These are phyloP conservation scores for Grapholita molesta DNA, from an alignment of 1,140 invertebrate genomes.

Conservation along the genomic window DNA sequence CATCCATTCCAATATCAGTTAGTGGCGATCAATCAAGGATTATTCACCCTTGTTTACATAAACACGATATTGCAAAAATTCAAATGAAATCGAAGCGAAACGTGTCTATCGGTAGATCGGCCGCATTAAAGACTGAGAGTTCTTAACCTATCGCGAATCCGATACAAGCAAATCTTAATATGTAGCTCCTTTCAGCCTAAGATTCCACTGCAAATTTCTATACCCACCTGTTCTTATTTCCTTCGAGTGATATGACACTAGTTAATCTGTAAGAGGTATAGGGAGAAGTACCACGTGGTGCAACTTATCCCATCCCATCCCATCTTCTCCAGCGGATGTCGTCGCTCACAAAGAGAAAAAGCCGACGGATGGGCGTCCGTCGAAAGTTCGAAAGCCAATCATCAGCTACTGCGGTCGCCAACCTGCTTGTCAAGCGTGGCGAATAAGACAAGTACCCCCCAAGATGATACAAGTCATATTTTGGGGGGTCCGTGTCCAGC, in stretches of 20 bases:
- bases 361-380: no score
- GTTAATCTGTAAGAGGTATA: not conserved
- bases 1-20: not conserved
- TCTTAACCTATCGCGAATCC: slow-evolving; percentile 5
- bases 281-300: no score
- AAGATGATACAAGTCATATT: no score
- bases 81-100: slow-evolving; percentile 33
- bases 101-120: slow-evolving; percentile 31
- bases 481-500: no score
- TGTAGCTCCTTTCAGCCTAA: not conserved
- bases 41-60: slow-evolving; percentile 31
- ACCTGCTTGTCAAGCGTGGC: no score
- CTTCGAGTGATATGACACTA: not conserved
- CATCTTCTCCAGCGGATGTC: no score
- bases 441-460: no score
- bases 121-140: slow-evolving; percentile 28
- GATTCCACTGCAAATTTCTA: not conserved
- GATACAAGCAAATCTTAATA: slow-evolving; percentile 9
- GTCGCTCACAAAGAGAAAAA: no score
- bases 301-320: no score
- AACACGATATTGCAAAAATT: slow-evolving; percentile 34
- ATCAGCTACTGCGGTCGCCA: no score
- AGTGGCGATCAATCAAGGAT: slow-evolving; percentile 47
- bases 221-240: not conserved
- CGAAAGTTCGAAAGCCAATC: no score